phyloP scores from a whole-genome alignment of 2,888 invertebrate species.

The Patella pellucida region DNA sequence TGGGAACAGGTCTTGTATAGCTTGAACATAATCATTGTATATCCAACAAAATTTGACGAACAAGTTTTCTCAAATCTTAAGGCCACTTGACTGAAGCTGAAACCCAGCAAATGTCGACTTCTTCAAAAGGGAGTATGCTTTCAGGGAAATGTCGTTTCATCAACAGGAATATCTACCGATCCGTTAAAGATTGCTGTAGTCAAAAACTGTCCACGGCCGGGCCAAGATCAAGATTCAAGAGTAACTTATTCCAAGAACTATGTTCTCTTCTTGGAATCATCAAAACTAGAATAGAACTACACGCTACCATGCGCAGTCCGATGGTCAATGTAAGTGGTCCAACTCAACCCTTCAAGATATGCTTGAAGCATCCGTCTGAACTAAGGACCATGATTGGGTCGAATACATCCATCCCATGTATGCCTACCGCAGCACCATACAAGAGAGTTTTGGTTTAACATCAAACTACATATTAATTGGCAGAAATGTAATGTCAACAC shows the following conservation, averaged over 20 bases:
- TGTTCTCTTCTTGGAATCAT: background rate
- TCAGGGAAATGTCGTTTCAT: too few species aligned
- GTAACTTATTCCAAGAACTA: constrained; percentile 18
- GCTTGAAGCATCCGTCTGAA: constrained; percentile 18
- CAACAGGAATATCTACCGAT: too few species aligned
- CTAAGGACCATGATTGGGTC: background rate
- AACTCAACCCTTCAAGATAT: constrained; percentile 27
- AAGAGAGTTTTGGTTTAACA: background rate
- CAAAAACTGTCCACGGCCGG: too few species aligned
- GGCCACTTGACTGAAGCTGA: too few species aligned
- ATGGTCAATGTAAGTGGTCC: constrained; percentile 36
- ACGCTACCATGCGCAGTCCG: constrained; percentile 15
- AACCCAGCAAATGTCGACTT: too few species aligned
- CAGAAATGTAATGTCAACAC: background rate
- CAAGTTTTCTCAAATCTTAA: too few species aligned
- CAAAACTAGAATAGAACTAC: constrained; percentile 17
- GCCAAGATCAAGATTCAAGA: background rate
- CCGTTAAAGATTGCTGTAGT: too few species aligned
- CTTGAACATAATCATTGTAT: too few species aligned
- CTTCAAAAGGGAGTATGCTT: too few species aligned
- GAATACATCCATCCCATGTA: background rate
- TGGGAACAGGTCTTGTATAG: too few species aligned
- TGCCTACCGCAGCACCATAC: background rate
- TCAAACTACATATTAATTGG: background rate
- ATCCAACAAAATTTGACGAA: too few species aligned